Evolutionary conservation across 2,113 vertebrate species (phyloP), one percentile per base, ranked within the genome.

Genomic region (Hippopotamus amphibius): DNA sequence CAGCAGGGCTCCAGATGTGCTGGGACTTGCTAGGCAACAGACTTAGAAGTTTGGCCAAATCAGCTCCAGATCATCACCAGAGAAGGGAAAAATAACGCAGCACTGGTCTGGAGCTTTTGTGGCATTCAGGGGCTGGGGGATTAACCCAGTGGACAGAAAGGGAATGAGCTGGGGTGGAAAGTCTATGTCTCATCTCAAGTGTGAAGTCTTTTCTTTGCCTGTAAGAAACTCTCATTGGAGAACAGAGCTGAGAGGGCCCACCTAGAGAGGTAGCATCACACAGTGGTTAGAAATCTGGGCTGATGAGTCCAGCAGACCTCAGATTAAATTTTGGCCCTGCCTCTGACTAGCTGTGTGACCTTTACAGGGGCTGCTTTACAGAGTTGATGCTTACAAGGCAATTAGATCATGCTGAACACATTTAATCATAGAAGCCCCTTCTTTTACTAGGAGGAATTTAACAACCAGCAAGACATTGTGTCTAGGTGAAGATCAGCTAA

Each of bases 1-100:
- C 95, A 97, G 93, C 97, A 79, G 95, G 96, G 17, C 90, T 98
- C 97, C 97, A 97, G 96, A 97, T 97, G 96, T 97, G 95, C 92
- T 82, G 92, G 86, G 96, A 96, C 96, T 97, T 96, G 96, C 96
- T 95, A 94, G 93, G 95, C 97, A 97, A 92, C 93, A 96, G 96
- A 87, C 96, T 93, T 76, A 88, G 82, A 97, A 77, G 90, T 88
- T 86, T 71, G 96, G 95, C 97, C 96, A 93, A 95, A 97, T 93
- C 96, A 95, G 94, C 82, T 79, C 93, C 87, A 74, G 86, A 95
- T 96, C 96, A 92, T 97, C 92, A 93, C 79, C 90, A 96, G 87
- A 96, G 79, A 95, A 89, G 69, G 9, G 5, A 2, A 7, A n/a
- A 17, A 74, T 28, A 33, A 76, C 33, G 26, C 55, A 88, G 61